Evolutionary conservation across 2,797 vertebrate species (phyloP).

Genomic region (Fringilla coelebs): DNA sequence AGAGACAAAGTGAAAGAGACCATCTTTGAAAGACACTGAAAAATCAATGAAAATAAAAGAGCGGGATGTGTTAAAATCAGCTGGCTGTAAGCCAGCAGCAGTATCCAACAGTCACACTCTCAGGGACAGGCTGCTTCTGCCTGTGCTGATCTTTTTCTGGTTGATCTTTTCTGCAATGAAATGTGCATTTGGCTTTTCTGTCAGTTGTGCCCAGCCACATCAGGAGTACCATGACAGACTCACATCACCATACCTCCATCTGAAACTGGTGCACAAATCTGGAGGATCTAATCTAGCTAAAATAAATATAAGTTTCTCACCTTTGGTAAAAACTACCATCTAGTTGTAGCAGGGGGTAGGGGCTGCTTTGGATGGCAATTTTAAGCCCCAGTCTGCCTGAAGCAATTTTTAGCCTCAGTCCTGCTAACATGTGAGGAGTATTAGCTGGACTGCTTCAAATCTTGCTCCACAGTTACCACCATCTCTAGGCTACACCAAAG

Average conservation of each 20-base stretch:
- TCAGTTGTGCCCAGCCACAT: neutral
- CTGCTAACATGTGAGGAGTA: neutral
- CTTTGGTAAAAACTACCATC: neutral
- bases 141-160: neutral
- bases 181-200: neutral
- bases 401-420: neutral
- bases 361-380: neutral
- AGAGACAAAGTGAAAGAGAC: neutral
- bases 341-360: neutral
- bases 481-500: neutral
- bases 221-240: neutral
- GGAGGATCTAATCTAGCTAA: neutral
- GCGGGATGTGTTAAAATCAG: neutral
- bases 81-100: constrained; percentile 45
- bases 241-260: rapidly evolving
- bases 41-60: neutral
- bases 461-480: neutral
- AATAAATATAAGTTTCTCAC: neutral
- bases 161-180: neutral
- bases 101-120: neutral
- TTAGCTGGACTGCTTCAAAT: neutral
- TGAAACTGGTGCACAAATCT: neutral
- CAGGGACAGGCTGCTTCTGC: neutral
- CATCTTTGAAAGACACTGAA: neutral
- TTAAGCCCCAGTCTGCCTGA: neutral